Percentiles rank a stretch among this genome's conserved stretches.
phyloP scores from a whole-genome alignment of 2,113 vertebrate genomes.

The Callionymus lyra region DNA sequence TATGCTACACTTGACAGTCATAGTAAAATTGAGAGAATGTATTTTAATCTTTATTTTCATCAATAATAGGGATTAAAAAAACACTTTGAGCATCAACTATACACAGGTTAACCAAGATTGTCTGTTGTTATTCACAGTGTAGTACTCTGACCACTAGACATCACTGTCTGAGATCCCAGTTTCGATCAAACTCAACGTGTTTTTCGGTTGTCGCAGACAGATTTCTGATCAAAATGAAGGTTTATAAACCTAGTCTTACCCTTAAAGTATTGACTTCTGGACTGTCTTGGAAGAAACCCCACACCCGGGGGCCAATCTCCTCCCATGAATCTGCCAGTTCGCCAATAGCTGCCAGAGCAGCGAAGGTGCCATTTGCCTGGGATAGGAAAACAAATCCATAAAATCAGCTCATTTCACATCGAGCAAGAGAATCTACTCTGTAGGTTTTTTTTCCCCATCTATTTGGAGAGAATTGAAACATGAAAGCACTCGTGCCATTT shows the following conservation, averaged over 20 bases:
- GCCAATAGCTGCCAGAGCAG: conserved; percentile 75
- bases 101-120: no score
- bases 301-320: conserved; percentile 74
- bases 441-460: conserved; percentile 6
- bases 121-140: no score
- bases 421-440: conserved; percentile 5
- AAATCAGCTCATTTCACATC: conserved; percentile 4
- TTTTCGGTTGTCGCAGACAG: no score
- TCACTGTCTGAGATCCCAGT: no score
- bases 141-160: no score
- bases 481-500: conserved; percentile 22
- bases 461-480: conserved; percentile 13
- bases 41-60: no score
- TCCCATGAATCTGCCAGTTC: conserved; percentile 81
- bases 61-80: no score
- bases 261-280: conserved; percentile 77
- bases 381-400: conserved; percentile 18
- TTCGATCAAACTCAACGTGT: no score
- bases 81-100: no score
- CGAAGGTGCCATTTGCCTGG: conserved; percentile 90
- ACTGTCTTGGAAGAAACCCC: conserved; percentile 79
- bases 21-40: no score
- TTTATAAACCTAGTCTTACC: conserved; percentile 74
- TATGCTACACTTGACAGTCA: no score
- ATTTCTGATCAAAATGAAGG: no score